phyloP scores from a whole-genome alignment of 2,888 invertebrate genomes.

The Corythucha ciliata region DNA sequence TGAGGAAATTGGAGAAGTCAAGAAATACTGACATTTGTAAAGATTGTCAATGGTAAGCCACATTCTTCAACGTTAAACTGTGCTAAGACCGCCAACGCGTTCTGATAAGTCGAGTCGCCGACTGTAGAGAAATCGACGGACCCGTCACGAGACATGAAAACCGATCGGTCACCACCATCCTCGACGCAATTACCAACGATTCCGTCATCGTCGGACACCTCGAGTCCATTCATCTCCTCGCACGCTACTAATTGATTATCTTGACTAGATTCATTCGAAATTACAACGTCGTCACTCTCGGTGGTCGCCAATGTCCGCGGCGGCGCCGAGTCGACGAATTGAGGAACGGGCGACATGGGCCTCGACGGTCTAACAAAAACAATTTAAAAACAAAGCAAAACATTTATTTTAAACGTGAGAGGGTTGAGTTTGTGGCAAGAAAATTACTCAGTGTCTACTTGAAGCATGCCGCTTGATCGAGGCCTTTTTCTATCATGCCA shows the following conservation, averaged over 20 bases:
- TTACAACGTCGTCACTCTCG: too few relatives aligned
- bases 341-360: conserved; percentile 63
- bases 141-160: conserved; percentile 51
- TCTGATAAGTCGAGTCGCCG: conserved; percentile 48
- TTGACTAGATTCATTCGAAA: too few relatives aligned
- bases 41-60: conserved; percentile 75
- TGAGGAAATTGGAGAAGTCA: too few relatives aligned
- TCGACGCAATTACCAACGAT: neutral
- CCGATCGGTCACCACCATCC: neutral
- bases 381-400: neutral
- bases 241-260: neutral
- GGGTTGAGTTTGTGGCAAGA: too few relatives aligned
- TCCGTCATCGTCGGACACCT: neutral
- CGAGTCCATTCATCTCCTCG: neutral
- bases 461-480: conserved; percentile 72
- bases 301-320: too few relatives aligned
- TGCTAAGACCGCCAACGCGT: conserved; percentile 52
- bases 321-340: conserved; percentile 48
- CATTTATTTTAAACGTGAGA: neutral
- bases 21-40: conserved; percentile 33
- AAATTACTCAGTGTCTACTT: conserved; percentile 46
- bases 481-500: conserved; percentile 74
- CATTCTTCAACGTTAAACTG: conserved; percentile 62
- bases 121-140: conserved; percentile 51
- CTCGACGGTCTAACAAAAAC: conserved; percentile 50